Percentiles rank a stretch among this genome's conserved stretches.
Evolutionary conservation across 2,113 vertebrate genomes (phyloP).

Genomic region (Oncorhynchus kisutch): DNA sequence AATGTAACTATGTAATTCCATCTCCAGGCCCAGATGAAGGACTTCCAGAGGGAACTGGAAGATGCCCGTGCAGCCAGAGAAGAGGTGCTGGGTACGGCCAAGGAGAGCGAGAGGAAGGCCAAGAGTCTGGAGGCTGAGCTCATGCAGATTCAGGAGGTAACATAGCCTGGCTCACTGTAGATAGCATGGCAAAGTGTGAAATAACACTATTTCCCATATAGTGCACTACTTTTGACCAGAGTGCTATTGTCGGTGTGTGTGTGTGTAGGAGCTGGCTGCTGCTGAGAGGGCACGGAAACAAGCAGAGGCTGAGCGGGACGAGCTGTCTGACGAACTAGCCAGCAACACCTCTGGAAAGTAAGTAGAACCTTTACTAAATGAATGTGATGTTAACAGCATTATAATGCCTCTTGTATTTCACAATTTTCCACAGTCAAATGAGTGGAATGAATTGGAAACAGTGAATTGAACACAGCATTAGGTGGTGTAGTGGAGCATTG

Average conservation of each 20-base stretch:
- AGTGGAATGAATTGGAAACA: too few species aligned
- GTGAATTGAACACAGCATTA: too few species aligned
- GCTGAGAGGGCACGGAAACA: conserved; percentile 89
- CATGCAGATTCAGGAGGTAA: conserved; percentile 90
- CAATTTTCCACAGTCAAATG: too few species aligned
- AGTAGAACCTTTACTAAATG: conserved; percentile 9
- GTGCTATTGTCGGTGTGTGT: neutral
- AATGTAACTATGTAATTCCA: neutral
- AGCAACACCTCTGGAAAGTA: conserved; percentile 83
- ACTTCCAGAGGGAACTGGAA: conserved; percentile 90
- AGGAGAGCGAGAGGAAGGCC: conserved; percentile 88
- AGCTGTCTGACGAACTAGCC: conserved; percentile 85
- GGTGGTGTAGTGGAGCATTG: too few species aligned
- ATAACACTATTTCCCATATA: neutral
- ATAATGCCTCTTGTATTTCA: neutral
- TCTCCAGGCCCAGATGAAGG: conserved; percentile 87
- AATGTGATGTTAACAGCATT: neutral
- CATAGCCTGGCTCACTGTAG: neutral
- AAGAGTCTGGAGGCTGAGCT: conserved; percentile 87
- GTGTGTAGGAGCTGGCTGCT: conserved; percentile 83
- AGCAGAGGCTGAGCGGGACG: conserved; percentile 86
- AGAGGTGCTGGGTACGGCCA: conserved; percentile 83
- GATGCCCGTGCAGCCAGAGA: conserved; percentile 85
- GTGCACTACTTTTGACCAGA: neutral
- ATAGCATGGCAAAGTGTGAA: too few species aligned